phyloP scores from a whole-genome alignment of 1,140 invertebrate species.

The Anadara kagoshimensis region DNA sequence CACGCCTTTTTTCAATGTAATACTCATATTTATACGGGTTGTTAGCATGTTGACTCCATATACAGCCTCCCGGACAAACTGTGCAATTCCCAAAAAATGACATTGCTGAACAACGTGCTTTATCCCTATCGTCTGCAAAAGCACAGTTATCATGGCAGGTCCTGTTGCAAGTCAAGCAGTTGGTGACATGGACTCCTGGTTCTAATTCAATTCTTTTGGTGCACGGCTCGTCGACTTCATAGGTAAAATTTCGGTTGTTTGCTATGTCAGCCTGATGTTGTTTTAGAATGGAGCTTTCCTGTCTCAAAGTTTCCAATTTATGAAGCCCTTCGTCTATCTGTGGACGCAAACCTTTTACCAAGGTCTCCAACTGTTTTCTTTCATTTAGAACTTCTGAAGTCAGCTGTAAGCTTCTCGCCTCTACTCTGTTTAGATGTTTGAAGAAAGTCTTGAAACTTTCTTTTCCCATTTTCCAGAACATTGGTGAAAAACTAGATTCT shows the following conservation, averaged over 20 bases:
- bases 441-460: constrained; percentile 36
- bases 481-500: background rate
- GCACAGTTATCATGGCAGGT: constrained; percentile 47
- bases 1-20: background rate
- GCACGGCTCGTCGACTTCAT: constrained; percentile 14
- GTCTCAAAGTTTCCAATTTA: constrained; percentile 22
- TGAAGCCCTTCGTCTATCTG: constrained; percentile 31
- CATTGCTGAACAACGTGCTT: constrained; percentile 31
- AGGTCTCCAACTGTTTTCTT: constrained; percentile 30
- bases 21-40: constrained; percentile 14
- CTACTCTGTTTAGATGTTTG: constrained; percentile 17
- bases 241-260: constrained; percentile 44
- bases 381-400: constrained; percentile 40
- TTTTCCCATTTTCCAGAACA: constrained; percentile 48
- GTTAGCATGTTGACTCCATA: background rate
- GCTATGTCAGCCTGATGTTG: constrained; percentile 39
- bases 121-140: constrained; percentile 3
- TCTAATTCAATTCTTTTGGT: constrained; percentile 4
- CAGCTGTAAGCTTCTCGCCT: constrained; percentile 39
- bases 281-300: constrained; percentile 21
- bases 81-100: constrained; percentile 16
- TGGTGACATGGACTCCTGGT: constrained; percentile 40
- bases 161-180: constrained; percentile 41
- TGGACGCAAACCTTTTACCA: constrained; percentile 24
- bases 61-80: constrained; percentile 19